These are phyloP conservation scores for Salminus brasiliensis DNA, from an alignment of 2,113 vertebrate species.

Conservation along the genomic window DNA sequence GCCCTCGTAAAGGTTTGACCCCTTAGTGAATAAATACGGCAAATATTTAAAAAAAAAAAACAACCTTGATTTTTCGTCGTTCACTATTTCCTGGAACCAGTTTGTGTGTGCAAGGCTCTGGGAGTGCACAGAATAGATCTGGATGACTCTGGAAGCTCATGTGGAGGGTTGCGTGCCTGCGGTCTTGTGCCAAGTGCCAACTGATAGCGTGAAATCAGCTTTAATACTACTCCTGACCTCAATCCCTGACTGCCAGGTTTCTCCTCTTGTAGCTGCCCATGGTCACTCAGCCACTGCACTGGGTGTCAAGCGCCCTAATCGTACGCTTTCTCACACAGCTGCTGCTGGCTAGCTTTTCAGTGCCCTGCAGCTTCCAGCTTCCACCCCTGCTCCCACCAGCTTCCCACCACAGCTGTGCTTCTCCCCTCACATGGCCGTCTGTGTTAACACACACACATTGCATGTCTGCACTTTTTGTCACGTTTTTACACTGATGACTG, in stretches of 20 bases:
- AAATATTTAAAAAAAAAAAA: slow-evolving; percentile 46
- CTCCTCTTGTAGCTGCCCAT: not conserved
- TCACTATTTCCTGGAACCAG: not conserved
- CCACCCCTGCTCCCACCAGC: slow-evolving; percentile 39
- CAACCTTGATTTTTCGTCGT: slow-evolving; percentile 26
- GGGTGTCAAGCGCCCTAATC: slow-evolving; percentile 9
- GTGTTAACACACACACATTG: slow-evolving; percentile 17
- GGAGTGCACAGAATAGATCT: not conserved
- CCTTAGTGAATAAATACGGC: slow-evolving; percentile 33
- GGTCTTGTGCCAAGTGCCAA: slow-evolving; percentile 31
- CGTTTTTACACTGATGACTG: not conserved
- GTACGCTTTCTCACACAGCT: slow-evolving; percentile 38
- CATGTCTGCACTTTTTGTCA: not conserved
- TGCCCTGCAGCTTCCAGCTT: slow-evolving; percentile 39
- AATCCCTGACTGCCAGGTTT: slow-evolving; percentile 26
- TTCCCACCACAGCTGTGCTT: slow-evolving; percentile 41
- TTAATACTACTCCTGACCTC: slow-evolving; percentile 35
- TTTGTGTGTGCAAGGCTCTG: slow-evolving; percentile 17
- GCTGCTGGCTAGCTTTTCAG: slow-evolving; percentile 49
- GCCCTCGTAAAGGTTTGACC: slow-evolving; percentile 43
- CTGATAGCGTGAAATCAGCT: slow-evolving; percentile 45
- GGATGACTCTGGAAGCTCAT: slow-evolving; percentile 19
- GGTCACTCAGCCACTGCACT: not conserved
- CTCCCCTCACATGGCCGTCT: not conserved
- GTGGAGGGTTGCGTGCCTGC: slow-evolving; percentile 29